Evolutionary conservation across 2,797 vertebrate genomes (phyloP).

Genomic region (Platyrinchus mystaceus): DNA sequence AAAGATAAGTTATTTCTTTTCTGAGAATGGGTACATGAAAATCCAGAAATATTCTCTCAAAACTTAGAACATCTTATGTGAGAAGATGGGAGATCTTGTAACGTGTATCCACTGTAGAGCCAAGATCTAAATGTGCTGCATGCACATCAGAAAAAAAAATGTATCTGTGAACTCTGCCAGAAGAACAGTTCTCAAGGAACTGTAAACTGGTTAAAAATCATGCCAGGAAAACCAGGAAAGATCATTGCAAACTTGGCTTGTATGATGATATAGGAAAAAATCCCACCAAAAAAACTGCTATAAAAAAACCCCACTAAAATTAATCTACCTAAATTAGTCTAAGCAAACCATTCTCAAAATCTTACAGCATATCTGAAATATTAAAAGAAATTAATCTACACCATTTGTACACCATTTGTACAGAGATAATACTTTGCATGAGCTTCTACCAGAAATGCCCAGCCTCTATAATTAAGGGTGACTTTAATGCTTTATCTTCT

Average conservation of each 20-base stretch:
- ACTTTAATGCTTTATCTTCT: conserved; percentile 5
- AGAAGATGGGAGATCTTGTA: neutral
- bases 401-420: neutral
- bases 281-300: neutral
- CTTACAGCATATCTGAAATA: neutral
- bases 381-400: neutral
- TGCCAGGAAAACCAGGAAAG: neutral
- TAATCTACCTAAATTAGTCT: neutral
- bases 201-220: neutral
- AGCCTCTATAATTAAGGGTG: neutral
- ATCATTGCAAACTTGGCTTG: neutral
- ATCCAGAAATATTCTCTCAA: neutral
- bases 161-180: neutral
- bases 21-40: neutral
- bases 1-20: neutral
- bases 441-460: neutral
- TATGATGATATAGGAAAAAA: neutral
- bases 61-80: neutral
- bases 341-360: neutral
- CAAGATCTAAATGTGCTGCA: neutral
- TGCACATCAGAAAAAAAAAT: neutral
- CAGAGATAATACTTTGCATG: neutral
- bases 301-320: neutral
- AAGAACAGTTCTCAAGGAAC: neutral
- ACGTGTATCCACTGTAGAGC: neutral